Percentiles rank a stretch among this genome's conserved stretches.
Conservation (phyloP, 2,797 vertebrate genomes). For the Helarctos malayanus region DNA sequence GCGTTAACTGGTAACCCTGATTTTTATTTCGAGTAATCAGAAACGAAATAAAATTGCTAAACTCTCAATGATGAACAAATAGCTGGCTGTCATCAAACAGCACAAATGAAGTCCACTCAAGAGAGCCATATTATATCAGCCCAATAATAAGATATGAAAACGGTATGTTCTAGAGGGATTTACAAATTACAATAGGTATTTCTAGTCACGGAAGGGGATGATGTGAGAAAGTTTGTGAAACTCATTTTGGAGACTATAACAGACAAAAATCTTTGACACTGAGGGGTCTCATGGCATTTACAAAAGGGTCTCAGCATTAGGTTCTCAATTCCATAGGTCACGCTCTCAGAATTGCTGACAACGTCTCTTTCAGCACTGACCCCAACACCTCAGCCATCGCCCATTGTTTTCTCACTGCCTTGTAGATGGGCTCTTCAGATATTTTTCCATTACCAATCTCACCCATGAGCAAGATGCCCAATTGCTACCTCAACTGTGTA, state of each 20-base stretch:
- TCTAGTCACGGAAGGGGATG: background rate
- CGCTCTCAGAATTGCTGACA: background rate
- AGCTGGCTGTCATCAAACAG: background rate
- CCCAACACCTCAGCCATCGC: background rate
- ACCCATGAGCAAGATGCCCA: background rate
- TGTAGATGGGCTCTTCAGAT: background rate
- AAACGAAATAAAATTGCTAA: conserved; percentile 28
- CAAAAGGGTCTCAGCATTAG: background rate
- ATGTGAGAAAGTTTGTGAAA: background rate
- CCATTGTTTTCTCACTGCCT: background rate
- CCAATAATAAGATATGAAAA: background rate
- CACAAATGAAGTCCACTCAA: background rate
- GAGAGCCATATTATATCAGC: background rate
- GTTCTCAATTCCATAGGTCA: background rate
- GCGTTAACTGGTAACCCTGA: background rate
- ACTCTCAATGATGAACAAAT: background rate
- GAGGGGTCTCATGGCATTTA: background rate
- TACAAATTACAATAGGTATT: background rate
- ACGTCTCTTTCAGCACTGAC: background rate
- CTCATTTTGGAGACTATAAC: background rate
- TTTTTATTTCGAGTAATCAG: conserved; percentile 16
- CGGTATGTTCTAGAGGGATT: background rate
- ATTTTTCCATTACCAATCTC: background rate
- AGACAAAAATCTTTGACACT: background rate
- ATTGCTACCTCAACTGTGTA: background rate